These are phyloP conservation scores for Silurus aristotelis DNA, from an alignment of 2,797 vertebrate genomes.

Conservation along the genomic window DNA sequence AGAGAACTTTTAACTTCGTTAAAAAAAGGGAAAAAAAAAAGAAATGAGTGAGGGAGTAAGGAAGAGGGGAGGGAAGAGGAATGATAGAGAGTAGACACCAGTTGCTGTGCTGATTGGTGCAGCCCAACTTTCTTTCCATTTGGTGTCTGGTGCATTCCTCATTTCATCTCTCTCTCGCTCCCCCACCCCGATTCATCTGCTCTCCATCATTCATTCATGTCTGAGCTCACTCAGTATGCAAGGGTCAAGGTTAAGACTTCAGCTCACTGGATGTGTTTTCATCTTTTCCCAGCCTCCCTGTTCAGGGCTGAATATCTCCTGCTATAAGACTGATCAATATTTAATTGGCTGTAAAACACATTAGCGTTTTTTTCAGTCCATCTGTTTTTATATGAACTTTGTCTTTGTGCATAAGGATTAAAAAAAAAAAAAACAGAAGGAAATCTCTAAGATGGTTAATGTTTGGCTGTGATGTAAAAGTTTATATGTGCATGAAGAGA, in stretches of 20 bases:
- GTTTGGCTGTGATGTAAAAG: conserved; percentile 7
- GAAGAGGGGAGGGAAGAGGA: conserved; percentile 51
- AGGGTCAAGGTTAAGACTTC: conserved; percentile 15
- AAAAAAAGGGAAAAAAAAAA: background rate
- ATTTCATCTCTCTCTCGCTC: background rate
- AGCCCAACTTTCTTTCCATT: conserved; percentile 17
- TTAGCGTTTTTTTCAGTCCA: background rate
- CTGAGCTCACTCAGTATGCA: conserved; percentile 20
- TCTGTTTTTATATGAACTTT: conserved; percentile 29
- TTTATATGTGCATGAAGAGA: conserved; percentile 5
- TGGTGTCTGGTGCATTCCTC: conserved; percentile 15
- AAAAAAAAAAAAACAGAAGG: conserved; percentile 1
- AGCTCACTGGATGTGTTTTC: conserved; percentile 10
- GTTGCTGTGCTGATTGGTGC: conserved; percentile 17
- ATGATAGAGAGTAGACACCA: conserved; percentile 60
- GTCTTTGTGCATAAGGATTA: background rate
- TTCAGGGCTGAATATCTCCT: background rate
- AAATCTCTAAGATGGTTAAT: background rate
- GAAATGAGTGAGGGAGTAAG: conserved; percentile 26
- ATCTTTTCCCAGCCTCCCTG: conserved; percentile 6
- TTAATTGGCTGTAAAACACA: conserved; percentile 22
- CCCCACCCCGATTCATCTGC: background rate
- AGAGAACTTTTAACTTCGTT: conserved; percentile 38
- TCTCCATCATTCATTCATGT: conserved; percentile 26
- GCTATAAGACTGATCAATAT: conserved; percentile 27